A percentile compares a stretch with the other conserved stretches of the same genome.
These are phyloP conservation scores for Ormyrus rosae DNA, from an alignment of 2,888 invertebrate species.

Conservation along the genomic window DNA sequence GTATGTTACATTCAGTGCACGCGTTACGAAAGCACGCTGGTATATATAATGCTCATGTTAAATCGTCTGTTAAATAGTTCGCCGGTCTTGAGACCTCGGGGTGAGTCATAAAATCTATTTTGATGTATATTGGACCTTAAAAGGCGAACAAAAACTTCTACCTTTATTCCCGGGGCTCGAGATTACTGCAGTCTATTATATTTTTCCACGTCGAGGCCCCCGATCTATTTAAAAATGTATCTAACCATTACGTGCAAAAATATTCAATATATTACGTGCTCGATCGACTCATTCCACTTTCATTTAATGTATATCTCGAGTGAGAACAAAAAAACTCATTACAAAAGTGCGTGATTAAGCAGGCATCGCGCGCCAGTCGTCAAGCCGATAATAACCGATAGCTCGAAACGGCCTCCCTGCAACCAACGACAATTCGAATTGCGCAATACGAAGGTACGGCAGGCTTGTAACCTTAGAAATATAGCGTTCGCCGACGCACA, in stretches of 20 bases:
- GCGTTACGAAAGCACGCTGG: conserved; percentile 3
- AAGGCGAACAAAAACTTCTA: conserved; percentile 12
- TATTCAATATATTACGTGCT: conserved; percentile 9
- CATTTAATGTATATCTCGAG: too few species aligned
- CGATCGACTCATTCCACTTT: too few species aligned
- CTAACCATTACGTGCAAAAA: not conserved
- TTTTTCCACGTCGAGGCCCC: too few species aligned
- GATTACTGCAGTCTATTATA: too few species aligned
- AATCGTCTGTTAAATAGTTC: conserved; percentile 37
- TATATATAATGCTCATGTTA: conserved; percentile 23
- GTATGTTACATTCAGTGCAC: not conserved
- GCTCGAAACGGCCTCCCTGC: conserved; percentile 29
- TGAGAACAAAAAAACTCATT: too few species aligned
- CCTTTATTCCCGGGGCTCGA: not conserved
- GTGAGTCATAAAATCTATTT: conserved; percentile 39
- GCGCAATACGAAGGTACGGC: conserved; percentile 55
- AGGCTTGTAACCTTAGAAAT: conserved; percentile 57
- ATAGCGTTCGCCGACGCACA: conserved; percentile 38
- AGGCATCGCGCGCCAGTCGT: too few species aligned
- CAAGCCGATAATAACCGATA: conserved; percentile 55
- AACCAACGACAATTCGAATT: conserved; percentile 56
- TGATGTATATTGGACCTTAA: conserved; percentile 10
- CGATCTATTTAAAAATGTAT: too few species aligned
- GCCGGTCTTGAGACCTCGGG: not conserved
- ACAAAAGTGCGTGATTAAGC: too few species aligned